Evolutionary conservation across 2,888 invertebrate species (phyloP), one percentile per base, ranked within the genome.

Genomic region (Drosophila meridionalis): DNA sequence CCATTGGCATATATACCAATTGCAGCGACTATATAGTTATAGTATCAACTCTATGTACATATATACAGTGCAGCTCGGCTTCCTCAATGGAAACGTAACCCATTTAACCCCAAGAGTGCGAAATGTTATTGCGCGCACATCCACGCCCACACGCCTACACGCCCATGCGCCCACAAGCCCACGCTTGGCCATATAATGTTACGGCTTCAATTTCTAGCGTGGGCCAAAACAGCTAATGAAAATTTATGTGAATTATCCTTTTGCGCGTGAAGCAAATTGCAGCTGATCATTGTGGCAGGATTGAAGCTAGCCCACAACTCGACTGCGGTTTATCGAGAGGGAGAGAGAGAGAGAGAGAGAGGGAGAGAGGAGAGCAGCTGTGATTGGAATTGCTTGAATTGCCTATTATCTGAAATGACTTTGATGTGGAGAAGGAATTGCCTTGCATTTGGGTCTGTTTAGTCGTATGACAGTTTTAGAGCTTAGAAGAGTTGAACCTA

Each of bases 1-100:
- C 75, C 88, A 80, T 72, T 82, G 80, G 78, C 78, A 82, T 73
- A 88, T 69, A 73, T 85, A 76, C 53, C 52, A 59, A n/a, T 20
- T 28, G 48, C 42, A 40, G 43, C 56, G 30, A 50, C 28, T 40
- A 59, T 58, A 77, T 58, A 50, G 38, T 14, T 28, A 28, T 28
- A 14, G n/a, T 58, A 36, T 28, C 5, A 6, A 28, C 7, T 20
- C 14, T 65, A 30, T 34, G 28, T 20, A 9, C 8, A 14, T 6
- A 58, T 66, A 50, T 69, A 14, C 66, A 65, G 42, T 77, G 76
- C 78, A 70, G 48, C 53, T 26, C 45, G 69, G 52, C 52, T 69
- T 69, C 45, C 42, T 82, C 80, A 80, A 80, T 80, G 80, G 79
- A 61, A 74, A 48, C 68, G 70, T 80, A 73, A 55, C 55, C 55